Evolutionary conservation across 2,888 invertebrate species (phyloP).

Genomic region (Melikaiella ostensackeni): DNA sequence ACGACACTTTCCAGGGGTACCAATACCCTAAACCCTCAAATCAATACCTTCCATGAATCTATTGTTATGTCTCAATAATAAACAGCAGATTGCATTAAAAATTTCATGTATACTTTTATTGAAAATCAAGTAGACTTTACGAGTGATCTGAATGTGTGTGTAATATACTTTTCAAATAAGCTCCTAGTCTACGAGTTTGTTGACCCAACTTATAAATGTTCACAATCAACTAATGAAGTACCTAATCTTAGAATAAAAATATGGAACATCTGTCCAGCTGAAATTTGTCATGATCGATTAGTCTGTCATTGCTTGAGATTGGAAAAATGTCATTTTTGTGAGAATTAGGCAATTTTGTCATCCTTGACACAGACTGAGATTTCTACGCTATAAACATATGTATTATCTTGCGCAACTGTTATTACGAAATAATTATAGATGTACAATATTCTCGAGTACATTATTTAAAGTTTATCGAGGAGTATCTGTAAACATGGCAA

Average conservation of each 20-base stretch:
- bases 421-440: constrained; percentile 20
- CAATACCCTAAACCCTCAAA: neutral
- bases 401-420: neutral
- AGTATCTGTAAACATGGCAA: constrained; percentile 22
- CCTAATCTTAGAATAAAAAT: neutral
- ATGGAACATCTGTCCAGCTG: neutral
- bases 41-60: neutral
- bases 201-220: neutral
- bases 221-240: neutral
- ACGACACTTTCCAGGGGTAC: neutral
- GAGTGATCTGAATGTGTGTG: too few relatives aligned
- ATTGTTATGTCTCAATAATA: neutral
- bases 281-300: constrained; percentile 1
- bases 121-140: too few relatives aligned
- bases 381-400: neutral
- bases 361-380: constrained; percentile 5
- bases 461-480: constrained; percentile 22
- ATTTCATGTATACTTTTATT: neutral
- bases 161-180: too few relatives aligned
- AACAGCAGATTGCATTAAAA: neutral
- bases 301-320: neutral
- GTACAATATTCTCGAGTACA: neutral
- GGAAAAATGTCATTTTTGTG: neutral
- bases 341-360: neutral
- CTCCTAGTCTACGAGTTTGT: too few relatives aligned